These are phyloP conservation scores for Lucinisca nassula DNA, from an alignment of 2,888 invertebrate genomes.

Conservation along the genomic window DNA sequence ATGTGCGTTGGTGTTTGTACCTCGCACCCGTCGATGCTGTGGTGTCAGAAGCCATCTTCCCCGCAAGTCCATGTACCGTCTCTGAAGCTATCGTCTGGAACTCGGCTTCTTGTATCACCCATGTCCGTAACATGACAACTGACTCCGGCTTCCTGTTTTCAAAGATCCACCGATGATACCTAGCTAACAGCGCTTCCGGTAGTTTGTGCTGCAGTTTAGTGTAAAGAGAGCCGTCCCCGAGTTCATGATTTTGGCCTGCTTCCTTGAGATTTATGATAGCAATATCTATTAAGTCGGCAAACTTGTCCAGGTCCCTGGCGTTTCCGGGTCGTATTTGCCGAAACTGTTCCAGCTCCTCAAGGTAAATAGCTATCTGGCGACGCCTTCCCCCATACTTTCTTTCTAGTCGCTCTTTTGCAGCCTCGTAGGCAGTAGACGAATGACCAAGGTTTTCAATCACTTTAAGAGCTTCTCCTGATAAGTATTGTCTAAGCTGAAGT, in stretches of 20 bases:
- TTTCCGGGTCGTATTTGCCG: background rate
- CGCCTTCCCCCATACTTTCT: conserved; percentile 26
- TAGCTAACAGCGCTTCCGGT: conserved; percentile 34
- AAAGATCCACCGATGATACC: conserved; percentile 44
- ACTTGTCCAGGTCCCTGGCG: background rate
- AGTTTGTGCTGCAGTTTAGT: conserved; percentile 25
- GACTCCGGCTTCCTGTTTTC: conserved; percentile 29
- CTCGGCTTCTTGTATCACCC: conserved; percentile 43
- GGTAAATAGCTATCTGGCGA: conserved; percentile 12
- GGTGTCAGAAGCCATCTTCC: background rate
- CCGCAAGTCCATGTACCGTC: conserved; percentile 12
- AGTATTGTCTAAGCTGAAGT: too few species aligned
- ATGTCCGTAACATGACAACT: conserved; percentile 16
- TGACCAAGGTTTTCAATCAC: conserved; percentile 34
- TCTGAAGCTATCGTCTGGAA: conserved; percentile 27
- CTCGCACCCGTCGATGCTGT: background rate
- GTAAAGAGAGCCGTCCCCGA: conserved; percentile 40
- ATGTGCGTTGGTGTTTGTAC: background rate
- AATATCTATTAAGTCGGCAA: background rate
- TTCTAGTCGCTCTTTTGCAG: conserved; percentile 25
- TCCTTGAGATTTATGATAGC: conserved; percentile 36
- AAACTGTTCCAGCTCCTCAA: background rate
- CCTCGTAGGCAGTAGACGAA: conserved; percentile 23
- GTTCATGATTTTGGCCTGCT: conserved; percentile 26
- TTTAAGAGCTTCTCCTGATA: too few species aligned